Evolutionary conservation across 2,797 vertebrate species (phyloP).

Genomic region (Todus mexicanus): DNA sequence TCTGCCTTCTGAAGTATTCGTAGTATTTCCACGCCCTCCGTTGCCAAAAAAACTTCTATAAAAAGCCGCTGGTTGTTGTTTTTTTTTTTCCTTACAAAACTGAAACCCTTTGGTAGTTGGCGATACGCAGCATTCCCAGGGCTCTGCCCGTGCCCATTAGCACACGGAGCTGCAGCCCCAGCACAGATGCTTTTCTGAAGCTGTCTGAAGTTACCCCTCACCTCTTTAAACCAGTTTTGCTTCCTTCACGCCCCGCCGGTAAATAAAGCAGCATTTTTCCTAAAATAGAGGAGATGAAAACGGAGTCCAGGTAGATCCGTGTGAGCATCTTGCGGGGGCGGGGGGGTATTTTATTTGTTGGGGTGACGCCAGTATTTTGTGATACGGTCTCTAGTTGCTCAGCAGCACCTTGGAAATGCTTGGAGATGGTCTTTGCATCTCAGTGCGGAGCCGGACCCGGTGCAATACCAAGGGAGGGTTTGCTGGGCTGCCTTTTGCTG

Average conservation of each 20-base stretch:
- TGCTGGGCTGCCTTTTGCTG: not conserved
- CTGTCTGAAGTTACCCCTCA: not conserved
- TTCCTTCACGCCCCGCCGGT: not conserved
- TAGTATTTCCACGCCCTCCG: slow-evolving; percentile 39
- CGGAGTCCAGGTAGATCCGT: not conserved
- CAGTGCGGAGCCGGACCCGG: fast-evolving
- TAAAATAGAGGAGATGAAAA: not conserved
- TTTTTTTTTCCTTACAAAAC: not conserved
- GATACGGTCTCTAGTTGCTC: not conserved
- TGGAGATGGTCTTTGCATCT: fast-evolving
- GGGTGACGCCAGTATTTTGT: fast-evolving
- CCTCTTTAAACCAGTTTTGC: not conserved
- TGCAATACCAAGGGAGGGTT: not conserved
- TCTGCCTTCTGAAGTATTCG: slow-evolving; percentile 60
- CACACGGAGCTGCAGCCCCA: fast-evolving
- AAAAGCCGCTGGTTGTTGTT: slow-evolving; percentile 6
- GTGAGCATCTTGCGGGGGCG: not conserved
- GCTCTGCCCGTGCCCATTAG: not conserved
- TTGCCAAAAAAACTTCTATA: slow-evolving; percentile 56
- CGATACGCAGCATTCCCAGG: not conserved
- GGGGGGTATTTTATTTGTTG: no score
- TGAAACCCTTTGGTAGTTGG: not conserved
- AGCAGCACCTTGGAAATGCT: not conserved
- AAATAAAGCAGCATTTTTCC: not conserved
- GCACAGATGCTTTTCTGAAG: not conserved